Conservation (phyloP, 2,113 vertebrate genomes). For the Carassius auratus region DNA sequence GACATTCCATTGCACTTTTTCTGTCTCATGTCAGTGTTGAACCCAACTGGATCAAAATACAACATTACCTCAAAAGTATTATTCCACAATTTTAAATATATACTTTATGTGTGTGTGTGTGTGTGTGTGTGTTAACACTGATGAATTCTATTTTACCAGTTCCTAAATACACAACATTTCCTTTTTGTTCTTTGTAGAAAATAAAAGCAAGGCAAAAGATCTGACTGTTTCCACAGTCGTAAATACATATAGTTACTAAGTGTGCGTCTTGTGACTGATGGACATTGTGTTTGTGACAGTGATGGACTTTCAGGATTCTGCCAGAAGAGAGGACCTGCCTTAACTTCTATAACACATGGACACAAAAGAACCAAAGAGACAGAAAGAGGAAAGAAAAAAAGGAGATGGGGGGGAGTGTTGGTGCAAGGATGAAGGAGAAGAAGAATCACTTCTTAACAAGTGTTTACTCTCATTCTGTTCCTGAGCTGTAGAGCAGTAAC, state of each 20-base stretch:
- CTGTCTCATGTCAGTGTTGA: neutral
- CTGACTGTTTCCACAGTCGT: slow-evolving; percentile 20
- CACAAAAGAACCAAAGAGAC: slow-evolving; percentile 41
- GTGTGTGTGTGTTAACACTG: neutral
- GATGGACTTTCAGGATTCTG: slow-evolving; percentile 70
- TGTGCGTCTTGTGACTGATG: slow-evolving; percentile 61
- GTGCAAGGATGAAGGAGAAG: slow-evolving; percentile 60
- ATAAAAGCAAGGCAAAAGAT: neutral
- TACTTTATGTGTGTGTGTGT: too few species aligned
- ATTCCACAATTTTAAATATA: neutral
- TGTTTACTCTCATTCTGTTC: slow-evolving; percentile 77
- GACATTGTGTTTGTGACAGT: slow-evolving; percentile 62
- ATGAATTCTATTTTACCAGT: neutral
- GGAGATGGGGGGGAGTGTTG: slow-evolving; percentile 61
- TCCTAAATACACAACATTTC: neutral
- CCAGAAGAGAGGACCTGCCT: slow-evolving; percentile 62
- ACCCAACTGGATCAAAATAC: neutral
- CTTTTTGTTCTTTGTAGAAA: neutral
- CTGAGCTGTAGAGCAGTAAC: slow-evolving; percentile 77
- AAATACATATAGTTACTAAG: slow-evolving; percentile 51
- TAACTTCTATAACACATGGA: slow-evolving; percentile 63
- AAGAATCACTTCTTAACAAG: slow-evolving; percentile 76
- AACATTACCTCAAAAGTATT: neutral
- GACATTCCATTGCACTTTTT: neutral
- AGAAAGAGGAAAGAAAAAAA: slow-evolving; percentile 57